Base-by-base conservation (phyloP, 2,113 vertebrate genomes). In the Garra rufa region DNA sequence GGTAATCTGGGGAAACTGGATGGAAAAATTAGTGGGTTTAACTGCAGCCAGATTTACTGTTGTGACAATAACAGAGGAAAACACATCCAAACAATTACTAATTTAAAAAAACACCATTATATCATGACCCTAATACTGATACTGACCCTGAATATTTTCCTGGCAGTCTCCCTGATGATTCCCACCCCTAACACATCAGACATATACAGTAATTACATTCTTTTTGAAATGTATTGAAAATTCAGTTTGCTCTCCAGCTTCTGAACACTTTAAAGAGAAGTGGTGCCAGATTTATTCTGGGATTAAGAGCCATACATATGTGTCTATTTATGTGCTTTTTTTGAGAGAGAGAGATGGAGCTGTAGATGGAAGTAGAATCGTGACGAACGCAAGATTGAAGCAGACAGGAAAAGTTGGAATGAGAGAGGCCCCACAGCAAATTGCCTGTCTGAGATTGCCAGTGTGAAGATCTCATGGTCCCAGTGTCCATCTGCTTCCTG, bases 401-500 rank as follows among this genome's bases (percentile, higher is more conserved):
- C 19, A 76, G 61, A 50, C 61, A 67, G 26, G 61, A 65, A 76
- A 44, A 84, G 59, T 55, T 74, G 63, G n/a, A 67, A 41, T 76
- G 50, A 76, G n/a, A 11, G 71, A 34, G 59, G 67, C 7, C 34
- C 3, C 30, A 11, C 4, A 80, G 24, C 77, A 79, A 69, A 24
- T 59, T 83, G 85, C 46, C 83, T 83, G 76, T 83, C 84, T 84
- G 83, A 74, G 90, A 83, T 91, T 92, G 92, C 91, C 89, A 93
- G 89, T 91, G 89, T 91, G 92, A 91, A 93, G 82, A 91, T 91
- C 92, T 88, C 81, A 90, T 90, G 90, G 90, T 92, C 93, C 91
- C 91, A 89, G 89, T 88, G 92, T 91, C 90, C 89, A 92, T 93
- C 92, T 91, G 91, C 91, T 93, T 94, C 91, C 91, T 94, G 89